A percentile compares a stretch with the other conserved stretches of the same genome.
These are phyloP conservation scores for Thelaira solivaga DNA, from an alignment of 2,888 invertebrate genomes.

Conservation along the genomic window DNA sequence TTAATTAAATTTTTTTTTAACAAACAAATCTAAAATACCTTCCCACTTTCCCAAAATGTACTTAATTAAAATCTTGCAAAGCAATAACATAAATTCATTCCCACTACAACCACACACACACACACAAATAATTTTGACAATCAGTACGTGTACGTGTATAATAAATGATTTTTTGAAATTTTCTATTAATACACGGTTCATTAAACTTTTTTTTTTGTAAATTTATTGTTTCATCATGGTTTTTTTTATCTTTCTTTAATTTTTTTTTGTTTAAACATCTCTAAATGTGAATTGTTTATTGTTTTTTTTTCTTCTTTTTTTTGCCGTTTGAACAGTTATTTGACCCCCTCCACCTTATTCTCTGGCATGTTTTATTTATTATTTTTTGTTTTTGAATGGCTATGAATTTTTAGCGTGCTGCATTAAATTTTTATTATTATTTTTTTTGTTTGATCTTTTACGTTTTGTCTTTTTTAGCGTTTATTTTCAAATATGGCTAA, in stretches of 20 bases:
- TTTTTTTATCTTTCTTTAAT: not conserved
- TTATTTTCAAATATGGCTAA: slow-evolving; percentile 26
- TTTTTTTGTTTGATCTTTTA: not conserved
- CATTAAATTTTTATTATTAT: slow-evolving; percentile 18
- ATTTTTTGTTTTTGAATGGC: not conserved
- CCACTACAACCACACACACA: too few relatives aligned
- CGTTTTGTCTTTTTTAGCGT: not conserved
- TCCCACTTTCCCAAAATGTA: too few relatives aligned
- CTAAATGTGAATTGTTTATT: not conserved
- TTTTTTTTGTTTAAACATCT: not conserved
- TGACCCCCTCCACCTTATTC: slow-evolving; percentile 36
- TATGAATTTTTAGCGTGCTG: slow-evolving; percentile 28
- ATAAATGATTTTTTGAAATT: slow-evolving; percentile 9
- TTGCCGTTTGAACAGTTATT: slow-evolving; percentile 15
- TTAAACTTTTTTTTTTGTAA: slow-evolving; percentile 54
- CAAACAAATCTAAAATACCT: too few relatives aligned
- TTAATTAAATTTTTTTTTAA: too few relatives aligned
- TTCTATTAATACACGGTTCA: slow-evolving; percentile 39
- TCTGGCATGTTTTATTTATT: not conserved
- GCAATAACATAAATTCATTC: too few relatives aligned
- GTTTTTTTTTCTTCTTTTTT: slow-evolving; percentile 7
- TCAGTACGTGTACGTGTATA: not conserved
- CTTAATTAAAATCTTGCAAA: too few relatives aligned
- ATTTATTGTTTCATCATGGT: not conserved
- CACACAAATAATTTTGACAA: slow-evolving; percentile 38